A percentile compares a stretch with the other conserved stretches of the same genome.
These are phyloP conservation scores for Chironex yamaguchii DNA, from an alignment of 30 jellyfish, hydroid and myxozoan species.

Conservation along the genomic window DNA sequence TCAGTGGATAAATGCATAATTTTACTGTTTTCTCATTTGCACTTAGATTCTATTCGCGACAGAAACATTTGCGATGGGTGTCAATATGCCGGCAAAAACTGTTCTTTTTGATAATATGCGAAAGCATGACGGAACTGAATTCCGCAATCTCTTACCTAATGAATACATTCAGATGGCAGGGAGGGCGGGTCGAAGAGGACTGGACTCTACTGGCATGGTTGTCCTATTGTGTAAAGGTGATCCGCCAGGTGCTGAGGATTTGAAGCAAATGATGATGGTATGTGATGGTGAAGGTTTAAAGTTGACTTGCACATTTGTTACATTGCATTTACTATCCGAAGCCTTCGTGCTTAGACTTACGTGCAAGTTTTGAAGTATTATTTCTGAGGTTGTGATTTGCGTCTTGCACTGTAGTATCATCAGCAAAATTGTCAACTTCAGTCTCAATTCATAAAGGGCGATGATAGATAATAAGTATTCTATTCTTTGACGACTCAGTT, in stretches of 20 bases:
- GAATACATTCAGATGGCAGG: conserved; percentile 99
- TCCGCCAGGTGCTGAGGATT: conserved; percentile 88
- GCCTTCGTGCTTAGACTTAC: too few relatives aligned
- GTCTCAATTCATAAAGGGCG: too few relatives aligned
- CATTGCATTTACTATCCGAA: too few relatives aligned
- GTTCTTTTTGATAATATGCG: conserved; percentile 91
- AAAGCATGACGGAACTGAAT: conserved; percentile 86
- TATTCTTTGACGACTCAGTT: too few relatives aligned
- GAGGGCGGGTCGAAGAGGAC: conserved; percentile 99
- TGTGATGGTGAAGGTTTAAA: too few relatives aligned
- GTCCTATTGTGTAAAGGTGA: conserved; percentile 88
- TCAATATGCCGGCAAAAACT: conserved; percentile 99
- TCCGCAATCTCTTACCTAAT: conserved; percentile 88
- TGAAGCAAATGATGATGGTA: conserved; percentile 95
- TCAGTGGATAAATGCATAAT: background rate
- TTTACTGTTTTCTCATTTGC: background rate
- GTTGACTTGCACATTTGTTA: too few relatives aligned
- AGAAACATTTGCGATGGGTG: conserved; percentile 99
- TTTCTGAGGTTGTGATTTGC: too few relatives aligned
- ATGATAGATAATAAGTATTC: too few relatives aligned
- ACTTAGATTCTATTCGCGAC: conserved; percentile 94
- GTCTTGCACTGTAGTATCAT: too few relatives aligned
- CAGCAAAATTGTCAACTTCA: too few relatives aligned
- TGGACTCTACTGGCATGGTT: conserved; percentile 98
- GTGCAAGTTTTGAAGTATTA: too few relatives aligned